Evolutionary conservation across 2,797 vertebrate species (phyloP).

Genomic region (Rhynchotus rufescens): DNA sequence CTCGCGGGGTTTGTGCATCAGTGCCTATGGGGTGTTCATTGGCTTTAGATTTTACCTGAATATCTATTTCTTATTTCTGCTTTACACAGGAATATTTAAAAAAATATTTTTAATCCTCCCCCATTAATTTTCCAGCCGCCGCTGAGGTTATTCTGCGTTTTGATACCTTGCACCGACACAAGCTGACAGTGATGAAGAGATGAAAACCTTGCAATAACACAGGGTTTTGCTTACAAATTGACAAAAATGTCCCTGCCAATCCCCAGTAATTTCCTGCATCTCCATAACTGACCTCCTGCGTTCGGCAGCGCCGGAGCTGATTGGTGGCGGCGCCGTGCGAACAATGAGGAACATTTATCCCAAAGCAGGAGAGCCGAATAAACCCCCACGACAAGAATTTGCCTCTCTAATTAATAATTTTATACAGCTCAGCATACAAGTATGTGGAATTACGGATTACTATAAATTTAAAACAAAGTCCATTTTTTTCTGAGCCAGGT

Average conservation of each 20-base stretch:
- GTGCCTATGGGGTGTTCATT: constrained; percentile 31
- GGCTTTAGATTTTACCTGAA: constrained; percentile 36
- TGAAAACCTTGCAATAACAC: constrained; percentile 25
- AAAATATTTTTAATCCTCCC: neutral
- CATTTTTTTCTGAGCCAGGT: neutral
- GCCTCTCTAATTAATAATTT: neutral
- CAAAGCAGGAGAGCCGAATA: neutral
- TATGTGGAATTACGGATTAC: neutral
- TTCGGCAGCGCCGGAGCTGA: constrained; percentile 28
- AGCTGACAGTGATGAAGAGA: constrained; percentile 38
- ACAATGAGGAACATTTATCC: constrained; percentile 26
- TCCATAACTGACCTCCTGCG: constrained; percentile 67
- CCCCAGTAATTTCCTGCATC: constrained; percentile 56
- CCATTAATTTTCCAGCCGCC: neutral
- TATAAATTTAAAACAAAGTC: neutral
- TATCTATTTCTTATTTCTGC: constrained; percentile 6
- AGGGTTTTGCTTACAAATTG: constrained; percentile 66
- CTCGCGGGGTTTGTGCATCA: constrained; percentile 11
- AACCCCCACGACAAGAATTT: neutral
- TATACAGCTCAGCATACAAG: neutral
- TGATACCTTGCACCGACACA: neutral
- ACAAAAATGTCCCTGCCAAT: constrained; percentile 36
- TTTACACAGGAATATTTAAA: neutral
- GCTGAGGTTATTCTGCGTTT: neutral
- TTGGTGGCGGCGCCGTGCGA: constrained; percentile 58